Conservation (phyloP, 2,113 vertebrate species). For the Urocitellus parryii region DNA sequence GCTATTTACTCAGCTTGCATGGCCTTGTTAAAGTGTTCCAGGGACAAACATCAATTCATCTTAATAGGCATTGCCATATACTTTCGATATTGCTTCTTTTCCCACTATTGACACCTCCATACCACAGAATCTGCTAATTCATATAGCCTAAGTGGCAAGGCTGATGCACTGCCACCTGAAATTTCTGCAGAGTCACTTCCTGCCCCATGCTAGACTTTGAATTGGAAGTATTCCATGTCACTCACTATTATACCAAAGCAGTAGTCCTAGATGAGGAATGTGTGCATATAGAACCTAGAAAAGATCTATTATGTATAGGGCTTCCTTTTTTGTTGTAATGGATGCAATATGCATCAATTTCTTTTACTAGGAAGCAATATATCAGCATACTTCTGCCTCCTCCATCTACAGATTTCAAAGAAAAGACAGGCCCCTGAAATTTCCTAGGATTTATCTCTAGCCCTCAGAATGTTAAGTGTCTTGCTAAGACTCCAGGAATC, state of each 20-base stretch:
- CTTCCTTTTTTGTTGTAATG: neutral
- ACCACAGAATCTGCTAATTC: neutral
- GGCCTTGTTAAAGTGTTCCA: neutral
- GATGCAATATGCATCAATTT: neutral
- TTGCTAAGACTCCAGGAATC: neutral
- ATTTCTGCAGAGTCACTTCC: neutral
- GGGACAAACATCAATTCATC: neutral
- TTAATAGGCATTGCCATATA: neutral
- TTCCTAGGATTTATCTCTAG: neutral
- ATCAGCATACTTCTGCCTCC: neutral
- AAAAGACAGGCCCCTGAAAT: neutral
- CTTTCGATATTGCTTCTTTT: neutral
- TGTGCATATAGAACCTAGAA: neutral
- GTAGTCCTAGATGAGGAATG: neutral
- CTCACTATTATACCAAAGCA: neutral
- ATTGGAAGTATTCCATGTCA: neutral
- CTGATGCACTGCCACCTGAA: neutral
- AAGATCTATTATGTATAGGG: neutral
- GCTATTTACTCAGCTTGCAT: neutral
- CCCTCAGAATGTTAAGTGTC: neutral
- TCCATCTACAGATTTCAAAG: neutral
- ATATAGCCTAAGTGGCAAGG: neutral
- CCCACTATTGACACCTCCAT: neutral
- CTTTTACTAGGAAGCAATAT: neutral
- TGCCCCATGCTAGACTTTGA: neutral